Evolutionary conservation across 2,797 vertebrate genomes (phyloP).

Genomic region (Chromis chromis): DNA sequence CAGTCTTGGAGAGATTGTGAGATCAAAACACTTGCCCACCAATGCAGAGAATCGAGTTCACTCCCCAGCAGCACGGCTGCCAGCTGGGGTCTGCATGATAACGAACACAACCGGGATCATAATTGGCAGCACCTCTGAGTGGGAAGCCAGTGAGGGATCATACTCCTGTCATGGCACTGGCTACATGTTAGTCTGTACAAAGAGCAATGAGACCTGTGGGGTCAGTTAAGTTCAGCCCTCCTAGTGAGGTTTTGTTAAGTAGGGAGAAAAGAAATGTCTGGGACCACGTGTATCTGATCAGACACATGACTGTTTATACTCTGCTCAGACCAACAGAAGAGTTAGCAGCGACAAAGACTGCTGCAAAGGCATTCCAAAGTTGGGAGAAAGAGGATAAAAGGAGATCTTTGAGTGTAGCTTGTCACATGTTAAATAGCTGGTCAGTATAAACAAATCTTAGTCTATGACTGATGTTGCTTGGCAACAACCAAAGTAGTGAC

Average conservation of each 20-base stretch:
- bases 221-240: background rate
- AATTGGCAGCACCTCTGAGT: background rate
- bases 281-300: background rate
- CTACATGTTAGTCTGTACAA: background rate
- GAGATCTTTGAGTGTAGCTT: background rate
- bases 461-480: conserved; percentile 6
- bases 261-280: background rate
- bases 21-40: background rate
- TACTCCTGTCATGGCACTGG: background rate
- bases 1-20: background rate
- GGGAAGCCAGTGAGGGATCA: conserved; percentile 10
- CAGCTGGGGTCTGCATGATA: background rate
- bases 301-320: conserved; percentile 1
- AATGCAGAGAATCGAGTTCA: background rate
- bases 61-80: background rate
- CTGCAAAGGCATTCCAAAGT: conserved; percentile 11
- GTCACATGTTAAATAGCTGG: conserved; percentile 23
- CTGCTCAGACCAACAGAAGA: conserved; percentile 2
- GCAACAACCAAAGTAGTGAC: conserved; percentile 28
- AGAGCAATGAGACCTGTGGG: conserved; percentile 1
- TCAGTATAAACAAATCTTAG: conserved; percentile 7
- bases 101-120: background rate
- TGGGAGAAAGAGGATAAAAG: background rate
- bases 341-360: conserved; percentile 2
- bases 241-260: background rate